Evolutionary conservation across 2,888 invertebrate genomes (phyloP), one percentile per base, ranked within the genome.

Genomic region (Melanophora roralis): DNA sequence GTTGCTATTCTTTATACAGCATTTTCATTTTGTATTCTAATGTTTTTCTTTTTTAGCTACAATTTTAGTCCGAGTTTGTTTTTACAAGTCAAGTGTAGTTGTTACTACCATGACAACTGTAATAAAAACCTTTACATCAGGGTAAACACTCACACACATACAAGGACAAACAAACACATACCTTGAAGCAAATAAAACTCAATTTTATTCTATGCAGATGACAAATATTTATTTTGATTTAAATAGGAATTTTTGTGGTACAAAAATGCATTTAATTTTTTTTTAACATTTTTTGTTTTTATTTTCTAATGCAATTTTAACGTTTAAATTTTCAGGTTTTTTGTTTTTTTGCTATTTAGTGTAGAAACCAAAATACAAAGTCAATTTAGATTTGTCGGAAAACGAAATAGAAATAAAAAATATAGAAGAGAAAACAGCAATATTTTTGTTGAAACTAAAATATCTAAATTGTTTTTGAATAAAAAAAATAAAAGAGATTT

Each of bases 171-270:
- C n/a, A n/a, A n/a, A n/a, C n/a, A n/a, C n/a, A n/a, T n/a, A n/a
- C 32, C 11, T 40, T 9, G 19, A 55, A 43, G 36, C 21, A 59
- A 16, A 49, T 16, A 11, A 14, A 12, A 27, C 62, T 49, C 23
- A 57, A 60, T 64, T 76, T 69, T 65, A 21, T 60, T 64, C 74
- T 34, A 74, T 79, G 78, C 78, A 74, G 69, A 74, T 74, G 74
- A 59, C 65, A 79, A 74, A 74, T 79, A 79, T 74, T 79, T 74
- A 59, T 40, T 79, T 79, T 74, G 78, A 79, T 79, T 79, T 69
- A 60, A 79, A 79, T 59, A 53, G 43, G 64, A 64, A 64, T 78
- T 49, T 73, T 45, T 78, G 68, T 69, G 68, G 40, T 49, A 60
- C 32, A 8, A 68, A 68, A 51, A 40, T 51, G 23, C 12, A 57